Conservation (phyloP, 2,113 vertebrate species). For the Channa argus region DNA sequence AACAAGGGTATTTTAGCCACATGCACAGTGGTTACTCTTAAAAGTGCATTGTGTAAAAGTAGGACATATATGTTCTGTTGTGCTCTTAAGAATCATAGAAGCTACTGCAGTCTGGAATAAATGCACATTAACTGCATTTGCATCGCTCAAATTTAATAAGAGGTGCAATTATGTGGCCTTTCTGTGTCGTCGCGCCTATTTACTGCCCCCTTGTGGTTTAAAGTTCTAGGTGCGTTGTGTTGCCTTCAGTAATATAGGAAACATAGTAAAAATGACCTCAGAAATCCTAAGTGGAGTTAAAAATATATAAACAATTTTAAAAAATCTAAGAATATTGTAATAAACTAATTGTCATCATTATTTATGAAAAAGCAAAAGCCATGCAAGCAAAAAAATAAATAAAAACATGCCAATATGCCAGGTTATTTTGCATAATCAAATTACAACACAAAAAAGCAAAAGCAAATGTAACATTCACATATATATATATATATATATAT, state of each 20-base stretch:
- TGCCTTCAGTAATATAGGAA: not conserved
- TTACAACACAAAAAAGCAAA: too few species aligned
- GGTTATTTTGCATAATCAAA: not conserved
- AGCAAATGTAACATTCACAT: too few species aligned
- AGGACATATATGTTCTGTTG: not conserved
- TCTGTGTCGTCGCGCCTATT: not conserved
- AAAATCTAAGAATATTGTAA: too few species aligned
- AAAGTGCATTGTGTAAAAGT: not conserved
- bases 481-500: too few species aligned
- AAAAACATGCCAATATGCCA: too few species aligned
- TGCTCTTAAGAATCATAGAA: not conserved
- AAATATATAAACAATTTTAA: too few species aligned
- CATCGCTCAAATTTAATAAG: constrained; percentile 16
- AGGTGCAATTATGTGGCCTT: not conserved
- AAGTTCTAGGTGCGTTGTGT: rapidly evolving
- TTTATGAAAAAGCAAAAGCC: too few species aligned
- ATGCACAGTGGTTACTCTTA: not conserved
- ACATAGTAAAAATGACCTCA: not conserved
- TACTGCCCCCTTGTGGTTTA: constrained; percentile 71
- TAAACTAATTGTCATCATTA: too few species aligned
- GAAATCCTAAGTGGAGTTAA: too few species aligned
- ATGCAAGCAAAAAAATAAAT: too few species aligned
- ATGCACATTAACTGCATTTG: constrained; percentile 4
- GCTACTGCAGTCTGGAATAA: constrained; percentile 14
- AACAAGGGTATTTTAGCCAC: constrained; percentile 6